A percentile compares a stretch with the other conserved stretches of the same genome.
Conservation (phyloP, 2,113 vertebrate genomes). For the Mellivora capensis region DNA sequence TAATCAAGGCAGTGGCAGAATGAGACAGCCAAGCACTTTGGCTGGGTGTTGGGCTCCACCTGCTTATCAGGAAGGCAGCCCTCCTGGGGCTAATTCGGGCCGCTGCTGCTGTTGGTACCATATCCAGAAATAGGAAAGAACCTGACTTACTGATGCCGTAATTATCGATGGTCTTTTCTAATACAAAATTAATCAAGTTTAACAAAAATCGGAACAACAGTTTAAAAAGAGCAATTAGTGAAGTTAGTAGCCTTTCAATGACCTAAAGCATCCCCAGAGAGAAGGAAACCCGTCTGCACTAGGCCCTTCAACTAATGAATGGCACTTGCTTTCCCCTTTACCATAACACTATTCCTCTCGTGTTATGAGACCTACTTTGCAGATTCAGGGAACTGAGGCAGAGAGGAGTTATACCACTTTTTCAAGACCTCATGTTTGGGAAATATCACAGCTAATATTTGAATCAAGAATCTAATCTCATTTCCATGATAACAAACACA, state of each 20-base stretch:
- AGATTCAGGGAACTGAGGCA: not conserved
- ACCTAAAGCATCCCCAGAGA: not conserved
- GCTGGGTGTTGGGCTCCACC: conserved; percentile 45
- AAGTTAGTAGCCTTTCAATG: not conserved
- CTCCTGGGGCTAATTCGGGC: not conserved
- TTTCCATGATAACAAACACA: not conserved
- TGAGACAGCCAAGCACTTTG: conserved; percentile 9
- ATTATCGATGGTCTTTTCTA: not conserved
- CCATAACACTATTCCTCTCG: not conserved
- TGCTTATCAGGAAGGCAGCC: not conserved
- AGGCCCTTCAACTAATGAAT: not conserved
- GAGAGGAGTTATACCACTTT: not conserved
- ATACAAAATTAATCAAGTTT: not conserved
- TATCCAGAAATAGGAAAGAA: not conserved
- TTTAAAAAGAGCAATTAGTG: not conserved
- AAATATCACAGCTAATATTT: not conserved
- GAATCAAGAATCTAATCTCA: not conserved
- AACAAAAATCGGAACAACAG: not conserved
- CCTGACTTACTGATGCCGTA: not conserved
- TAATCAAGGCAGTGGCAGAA: conserved; percentile 56
- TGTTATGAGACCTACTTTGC: not conserved
- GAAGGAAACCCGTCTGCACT: not conserved
- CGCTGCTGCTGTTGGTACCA: not conserved
- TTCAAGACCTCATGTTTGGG: not conserved
- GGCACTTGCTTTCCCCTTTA: not conserved